Conservation (phyloP, 2,113 vertebrate species). For the Procavia capensis region DNA sequence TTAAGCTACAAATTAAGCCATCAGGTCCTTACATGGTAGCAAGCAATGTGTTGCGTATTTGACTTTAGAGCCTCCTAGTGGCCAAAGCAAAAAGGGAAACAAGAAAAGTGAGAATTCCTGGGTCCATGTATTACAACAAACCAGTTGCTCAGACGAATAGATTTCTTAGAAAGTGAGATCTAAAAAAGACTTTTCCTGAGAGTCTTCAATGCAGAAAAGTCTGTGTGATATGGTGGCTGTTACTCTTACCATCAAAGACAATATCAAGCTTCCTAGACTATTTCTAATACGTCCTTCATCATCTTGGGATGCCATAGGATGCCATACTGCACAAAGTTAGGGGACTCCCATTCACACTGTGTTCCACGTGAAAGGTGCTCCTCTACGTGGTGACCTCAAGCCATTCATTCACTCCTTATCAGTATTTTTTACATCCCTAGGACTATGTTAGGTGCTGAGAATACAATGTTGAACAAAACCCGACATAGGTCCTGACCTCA, state of each 20-base stretch:
- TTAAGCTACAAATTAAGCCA: not conserved
- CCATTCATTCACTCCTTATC: not conserved
- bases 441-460: not conserved
- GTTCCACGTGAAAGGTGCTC: not conserved
- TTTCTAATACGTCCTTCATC: not conserved
- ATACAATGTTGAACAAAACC: not conserved
- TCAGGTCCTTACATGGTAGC: not conserved
- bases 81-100: conserved; percentile 28
- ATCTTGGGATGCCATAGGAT: not conserved
- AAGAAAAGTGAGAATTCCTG: not conserved
- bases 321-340: not conserved
- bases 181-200: not conserved
- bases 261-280: not conserved
- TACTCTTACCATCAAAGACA: not conserved
- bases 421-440: not conserved
- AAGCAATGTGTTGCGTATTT: not conserved
- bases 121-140: not conserved
- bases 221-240: not conserved
- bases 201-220: not conserved
- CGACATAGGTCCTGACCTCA: not conserved
- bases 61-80: conserved; percentile 4
- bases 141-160: not conserved
- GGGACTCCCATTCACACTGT: not conserved
- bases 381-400: not conserved
- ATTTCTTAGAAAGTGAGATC: not conserved